These are phyloP conservation scores for Calephelis virginiensis DNA, from an alignment of 1,140 invertebrate species.

Conservation along the genomic window DNA sequence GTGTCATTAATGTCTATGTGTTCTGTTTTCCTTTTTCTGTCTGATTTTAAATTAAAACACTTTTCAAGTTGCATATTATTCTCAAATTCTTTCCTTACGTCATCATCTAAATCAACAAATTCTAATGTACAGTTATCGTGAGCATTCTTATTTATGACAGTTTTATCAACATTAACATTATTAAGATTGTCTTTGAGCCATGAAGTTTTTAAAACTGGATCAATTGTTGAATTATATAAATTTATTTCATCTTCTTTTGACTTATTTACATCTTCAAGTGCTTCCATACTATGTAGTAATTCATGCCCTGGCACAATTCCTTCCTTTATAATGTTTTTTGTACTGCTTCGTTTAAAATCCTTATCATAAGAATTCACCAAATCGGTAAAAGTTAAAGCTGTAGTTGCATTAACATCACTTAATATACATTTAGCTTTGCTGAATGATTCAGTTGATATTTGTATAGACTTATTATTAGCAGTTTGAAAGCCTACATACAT, in stretches of 20 bases:
- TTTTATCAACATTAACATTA: neutral
- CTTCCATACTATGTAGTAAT: constrained; percentile 35
- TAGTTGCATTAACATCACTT: constrained; percentile 30
- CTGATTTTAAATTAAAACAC: neutral
- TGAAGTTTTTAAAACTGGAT: no score
- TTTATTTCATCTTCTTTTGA: no score
- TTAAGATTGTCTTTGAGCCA: neutral
- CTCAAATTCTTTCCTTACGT: constrained; percentile 44
- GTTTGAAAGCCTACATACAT: constrained; percentile 72
- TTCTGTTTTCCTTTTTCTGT: neutral
- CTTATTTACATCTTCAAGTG: constrained; percentile 39
- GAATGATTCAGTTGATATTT: constrained; percentile 54
- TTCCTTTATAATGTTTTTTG: constrained; percentile 19
- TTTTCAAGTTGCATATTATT: constrained; percentile 28
- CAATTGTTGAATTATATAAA: no score
- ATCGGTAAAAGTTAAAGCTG: constrained; percentile 37
- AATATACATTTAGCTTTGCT: constrained; percentile 61
- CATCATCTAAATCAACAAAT: constrained; percentile 26
- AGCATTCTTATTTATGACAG: neutral
- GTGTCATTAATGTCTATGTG: neutral
- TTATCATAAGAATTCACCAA: constrained; percentile 47
- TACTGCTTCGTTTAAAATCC: constrained; percentile 12
- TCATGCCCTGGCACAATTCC: constrained; percentile 37
- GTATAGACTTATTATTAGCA: constrained; percentile 64
- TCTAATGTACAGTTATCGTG: neutral